These are phyloP conservation scores for Acanthococcus lagerstroemiae DNA, from an alignment of 2,888 invertebrate genomes.

Conservation along the genomic window DNA sequence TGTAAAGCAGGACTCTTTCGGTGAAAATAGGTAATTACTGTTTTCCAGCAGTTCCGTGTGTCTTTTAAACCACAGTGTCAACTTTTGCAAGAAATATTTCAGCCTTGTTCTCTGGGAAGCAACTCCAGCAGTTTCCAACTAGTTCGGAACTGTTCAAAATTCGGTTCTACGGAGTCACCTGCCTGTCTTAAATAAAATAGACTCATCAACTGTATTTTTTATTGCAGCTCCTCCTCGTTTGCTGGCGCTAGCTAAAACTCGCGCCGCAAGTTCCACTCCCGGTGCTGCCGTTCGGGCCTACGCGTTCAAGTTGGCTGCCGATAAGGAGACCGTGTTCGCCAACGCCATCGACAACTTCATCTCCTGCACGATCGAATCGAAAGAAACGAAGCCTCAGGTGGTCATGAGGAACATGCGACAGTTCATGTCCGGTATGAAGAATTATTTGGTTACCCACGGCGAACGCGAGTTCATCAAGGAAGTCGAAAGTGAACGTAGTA, in stretches of 20 bases:
- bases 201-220: no score
- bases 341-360: constrained; percentile 89
- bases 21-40: no score
- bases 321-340: constrained; percentile 80
- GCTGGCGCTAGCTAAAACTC: constrained; percentile 53
- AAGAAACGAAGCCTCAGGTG: constrained; percentile 75
- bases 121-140: no score
- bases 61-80: no score
- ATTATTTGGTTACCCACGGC: constrained; percentile 91
- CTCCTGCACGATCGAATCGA: constrained; percentile 80
- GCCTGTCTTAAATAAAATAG: no score
- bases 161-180: no score
- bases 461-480: constrained; percentile 85
- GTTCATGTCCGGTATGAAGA: constrained; percentile 98
- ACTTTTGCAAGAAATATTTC: no score
- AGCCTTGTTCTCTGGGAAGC: no score
- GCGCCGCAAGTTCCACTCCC: constrained; percentile 46
- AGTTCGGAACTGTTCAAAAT: no score
- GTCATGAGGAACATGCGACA: constrained; percentile 87
- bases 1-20: no score
- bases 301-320: constrained; percentile 68
- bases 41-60: no score
- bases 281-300: constrained; percentile 67
- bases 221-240: constrained; percentile 64
- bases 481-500: constrained; percentile 73